A percentile compares a stretch with the other conserved stretches of the same genome.
Evolutionary conservation across 2,113 vertebrate genomes (phyloP).

Genomic region (Ictidomys tridecemlineatus): DNA sequence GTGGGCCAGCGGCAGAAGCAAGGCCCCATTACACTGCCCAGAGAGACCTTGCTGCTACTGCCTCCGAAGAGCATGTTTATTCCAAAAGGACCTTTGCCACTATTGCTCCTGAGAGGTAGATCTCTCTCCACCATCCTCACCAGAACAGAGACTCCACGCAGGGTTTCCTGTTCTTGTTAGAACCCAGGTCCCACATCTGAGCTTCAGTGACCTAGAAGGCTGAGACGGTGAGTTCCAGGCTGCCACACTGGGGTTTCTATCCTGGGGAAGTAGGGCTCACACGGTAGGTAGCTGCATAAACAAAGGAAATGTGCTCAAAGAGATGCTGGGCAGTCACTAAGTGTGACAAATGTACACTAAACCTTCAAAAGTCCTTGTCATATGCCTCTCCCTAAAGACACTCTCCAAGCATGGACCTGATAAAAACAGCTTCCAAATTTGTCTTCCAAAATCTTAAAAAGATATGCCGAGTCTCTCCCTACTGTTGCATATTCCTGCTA

Average conservation of each 20-base stretch:
- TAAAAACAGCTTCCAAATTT: conserved; percentile 53
- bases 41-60: background rate
- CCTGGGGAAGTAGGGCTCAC: background rate
- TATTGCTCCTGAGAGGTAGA: background rate
- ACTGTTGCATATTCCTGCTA: background rate
- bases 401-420: background rate
- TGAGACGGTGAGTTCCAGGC: background rate
- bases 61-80: accelerated
- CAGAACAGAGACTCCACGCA: background rate
- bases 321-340: background rate
- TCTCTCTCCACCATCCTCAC: background rate
- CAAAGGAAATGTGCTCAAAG: background rate
- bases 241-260: background rate
- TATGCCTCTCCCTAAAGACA: background rate
- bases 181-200: background rate
- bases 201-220: background rate
- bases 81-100: accelerated
- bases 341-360: background rate
- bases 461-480: background rate
- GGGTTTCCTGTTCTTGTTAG: background rate
- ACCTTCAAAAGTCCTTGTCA: background rate
- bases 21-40: background rate
- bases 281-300: background rate
- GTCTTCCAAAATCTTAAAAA: conserved; percentile 45
- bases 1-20: background rate